Evolutionary conservation across 2,113 vertebrate species (phyloP).

Genomic region (Phalacrocorax aristotelis): DNA sequence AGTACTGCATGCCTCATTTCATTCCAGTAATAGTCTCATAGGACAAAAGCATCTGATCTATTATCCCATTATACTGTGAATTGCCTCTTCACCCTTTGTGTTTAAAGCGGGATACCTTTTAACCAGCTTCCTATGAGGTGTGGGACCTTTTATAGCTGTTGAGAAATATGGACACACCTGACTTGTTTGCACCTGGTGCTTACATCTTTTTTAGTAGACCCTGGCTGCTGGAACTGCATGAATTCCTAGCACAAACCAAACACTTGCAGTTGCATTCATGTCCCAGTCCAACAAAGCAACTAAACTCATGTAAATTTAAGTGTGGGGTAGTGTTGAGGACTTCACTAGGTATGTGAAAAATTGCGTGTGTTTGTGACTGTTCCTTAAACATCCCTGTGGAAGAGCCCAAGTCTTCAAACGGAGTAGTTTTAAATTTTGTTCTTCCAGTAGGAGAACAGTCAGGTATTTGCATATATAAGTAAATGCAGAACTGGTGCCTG

Average conservation of each 20-base stretch:
- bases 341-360: not conserved
- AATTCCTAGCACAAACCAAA: not conserved
- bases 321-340: not conserved
- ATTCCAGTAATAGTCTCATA: not conserved
- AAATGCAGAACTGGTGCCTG: not conserved
- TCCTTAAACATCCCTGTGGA: not conserved
- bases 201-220: not conserved
- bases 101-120: not conserved
- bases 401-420: not conserved
- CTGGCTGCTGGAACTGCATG: not conserved
- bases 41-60: constrained; percentile 19
- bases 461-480: not conserved
- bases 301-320: rapidly evolving
- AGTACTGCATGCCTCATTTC: constrained; percentile 32
- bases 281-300: not conserved
- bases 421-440: not conserved
- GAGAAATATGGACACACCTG: not conserved
- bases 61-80: not conserved
- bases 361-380: not conserved
- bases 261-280: not conserved
- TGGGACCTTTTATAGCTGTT: not conserved
- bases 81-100: constrained; percentile 10
- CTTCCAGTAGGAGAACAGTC: not conserved
- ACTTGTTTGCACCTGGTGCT: not conserved
- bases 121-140: not conserved